Evolutionary conservation across 2,797 vertebrate species (phyloP).

Genomic region (Trachurus trachurus): DNA sequence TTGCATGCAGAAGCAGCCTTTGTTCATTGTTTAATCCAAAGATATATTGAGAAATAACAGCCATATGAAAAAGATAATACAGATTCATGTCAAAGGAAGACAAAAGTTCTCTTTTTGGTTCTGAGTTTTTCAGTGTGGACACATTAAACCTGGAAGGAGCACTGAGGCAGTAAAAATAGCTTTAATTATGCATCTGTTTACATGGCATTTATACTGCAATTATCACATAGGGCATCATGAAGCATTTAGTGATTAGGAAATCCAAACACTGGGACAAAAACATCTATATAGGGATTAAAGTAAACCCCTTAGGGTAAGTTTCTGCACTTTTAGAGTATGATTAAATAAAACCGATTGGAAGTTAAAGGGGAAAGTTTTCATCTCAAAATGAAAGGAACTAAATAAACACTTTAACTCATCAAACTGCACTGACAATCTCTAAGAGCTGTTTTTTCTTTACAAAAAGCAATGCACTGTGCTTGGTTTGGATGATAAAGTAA

Average conservation of each 20-base stretch:
- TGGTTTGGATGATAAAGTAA: slow-evolving; percentile 45
- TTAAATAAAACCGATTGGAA: slow-evolving; percentile 4
- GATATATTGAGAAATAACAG: slow-evolving; percentile 3
- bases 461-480: slow-evolving; percentile 54
- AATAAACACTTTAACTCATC: slow-evolving; percentile 17
- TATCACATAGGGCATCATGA: not conserved
- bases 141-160: not conserved
- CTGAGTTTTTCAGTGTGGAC: not conserved
- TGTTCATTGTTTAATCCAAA: slow-evolving; percentile 4
- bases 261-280: slow-evolving; percentile 6
- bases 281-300: slow-evolving; percentile 23
- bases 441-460: slow-evolving; percentile 35
- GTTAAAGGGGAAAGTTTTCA: not conserved
- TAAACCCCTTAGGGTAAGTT: slow-evolving; percentile 3
- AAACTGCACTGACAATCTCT: slow-evolving; percentile 74
- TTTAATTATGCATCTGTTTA: slow-evolving; percentile 37
- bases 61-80: slow-evolving; percentile 2
- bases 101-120: not conserved
- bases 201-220: not conserved
- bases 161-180: slow-evolving; percentile 1
- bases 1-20: slow-evolving; percentile 3
- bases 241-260: not conserved
- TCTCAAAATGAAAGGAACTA: slow-evolving; percentile 16
- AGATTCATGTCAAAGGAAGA: not conserved
- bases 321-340: slow-evolving; percentile 56